Base-by-base conservation (phyloP, 2,797 vertebrate species). In the Limosa lapponica region DNA sequence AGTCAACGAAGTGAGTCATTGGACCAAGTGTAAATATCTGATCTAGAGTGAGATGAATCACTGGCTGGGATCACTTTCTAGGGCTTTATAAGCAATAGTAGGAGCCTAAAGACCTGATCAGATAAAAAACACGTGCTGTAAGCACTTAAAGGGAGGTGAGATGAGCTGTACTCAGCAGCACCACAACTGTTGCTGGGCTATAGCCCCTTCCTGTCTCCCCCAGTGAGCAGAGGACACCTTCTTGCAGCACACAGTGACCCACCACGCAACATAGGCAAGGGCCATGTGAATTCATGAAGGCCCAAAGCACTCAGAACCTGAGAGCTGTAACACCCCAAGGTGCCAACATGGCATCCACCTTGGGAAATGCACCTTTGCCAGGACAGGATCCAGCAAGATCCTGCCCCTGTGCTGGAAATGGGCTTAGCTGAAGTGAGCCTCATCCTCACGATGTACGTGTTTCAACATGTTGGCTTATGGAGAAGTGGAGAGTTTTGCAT, bases 361-460 rank as follows among this genome's bases (percentile, higher is more conserved):
- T 55, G 51, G 52, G 62, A 74, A 82, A 79, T 17, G 5, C 32
- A 34, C 16, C 11, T 30, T 72, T 58, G n/a, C 43, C 8, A 36
- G 41, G 37, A 20, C 3, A 9, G 24, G 12, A 27, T 11, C 36
- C 46, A 48, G 28, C 15, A 16, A 28, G 24, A 70, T 70, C 25
- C 51, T 94, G 59, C 3, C 18, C 6, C 15, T 30, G 51, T 16
- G 44, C 49, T 77, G 74, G 9, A 91, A 27, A 64, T 62, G 28
- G 48, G 8, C 8, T 37, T 39, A n/a, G 37, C 22, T 48, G 34
- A 37, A 69, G 7, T 10, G 34, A 84, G 41, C 6, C 27, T 69
- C 48, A 23, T n/a, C 69, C 37, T 54, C 52, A 19, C 0, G 0
- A 8, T 5, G 27, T n/a, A 49, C 2, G 0, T 39, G 7, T 59